Evolutionary conservation across 2,797 vertebrate species (phyloP).

Genomic region (Capromys pilorides): DNA sequence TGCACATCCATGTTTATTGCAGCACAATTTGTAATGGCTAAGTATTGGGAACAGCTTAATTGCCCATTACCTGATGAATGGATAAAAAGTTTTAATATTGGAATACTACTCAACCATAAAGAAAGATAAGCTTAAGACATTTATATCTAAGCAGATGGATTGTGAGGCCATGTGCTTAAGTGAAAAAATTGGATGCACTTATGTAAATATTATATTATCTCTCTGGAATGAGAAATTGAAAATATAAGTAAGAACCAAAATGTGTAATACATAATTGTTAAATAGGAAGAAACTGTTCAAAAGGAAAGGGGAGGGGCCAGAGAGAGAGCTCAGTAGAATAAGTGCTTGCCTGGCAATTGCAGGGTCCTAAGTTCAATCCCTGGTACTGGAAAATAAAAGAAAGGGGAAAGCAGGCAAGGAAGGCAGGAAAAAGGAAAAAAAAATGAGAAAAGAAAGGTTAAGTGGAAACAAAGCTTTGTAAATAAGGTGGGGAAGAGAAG

Average conservation of each 20-base stretch:
- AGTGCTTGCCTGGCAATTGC: no score
- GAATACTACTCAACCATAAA: neutral
- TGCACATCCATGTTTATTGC: neutral
- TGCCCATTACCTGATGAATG: neutral
- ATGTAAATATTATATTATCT: neutral
- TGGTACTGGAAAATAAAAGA: neutral
- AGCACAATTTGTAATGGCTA: neutral
- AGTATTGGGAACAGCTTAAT: neutral
- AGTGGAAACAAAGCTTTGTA: neutral
- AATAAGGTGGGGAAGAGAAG: neutral
- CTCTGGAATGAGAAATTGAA: neutral
- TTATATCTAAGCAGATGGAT: neutral
- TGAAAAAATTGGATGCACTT: neutral
- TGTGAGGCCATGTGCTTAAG: neutral
- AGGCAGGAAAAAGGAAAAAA: neutral
- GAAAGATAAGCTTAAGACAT: neutral
- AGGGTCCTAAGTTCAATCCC: no score
- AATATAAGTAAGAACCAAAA: neutral
- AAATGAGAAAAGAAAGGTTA: neutral
- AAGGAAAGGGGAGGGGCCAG: no score
- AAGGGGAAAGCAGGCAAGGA: neutral
- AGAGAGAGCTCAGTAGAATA: no score
- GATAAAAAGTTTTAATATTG: neutral
- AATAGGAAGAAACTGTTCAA: neutral
- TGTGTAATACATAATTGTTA: neutral